Evolutionary conservation across 2,113 vertebrate genomes (phyloP), one percentile per base, ranked within the genome.

Genomic region (Ceuthmochares aereus): DNA sequence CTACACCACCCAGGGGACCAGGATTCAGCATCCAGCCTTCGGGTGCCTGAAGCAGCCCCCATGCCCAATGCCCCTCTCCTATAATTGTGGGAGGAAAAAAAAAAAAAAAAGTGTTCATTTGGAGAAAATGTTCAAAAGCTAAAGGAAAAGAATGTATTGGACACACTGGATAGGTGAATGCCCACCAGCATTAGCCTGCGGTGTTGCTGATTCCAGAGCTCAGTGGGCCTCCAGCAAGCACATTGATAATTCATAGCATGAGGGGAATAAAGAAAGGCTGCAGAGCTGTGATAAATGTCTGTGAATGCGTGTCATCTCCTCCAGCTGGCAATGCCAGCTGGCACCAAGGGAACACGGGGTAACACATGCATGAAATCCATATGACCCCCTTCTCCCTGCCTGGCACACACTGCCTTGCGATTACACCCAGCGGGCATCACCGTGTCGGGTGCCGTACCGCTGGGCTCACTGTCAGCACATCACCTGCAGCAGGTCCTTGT

Each of bases 1-100:
- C 49, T 23, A 34, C 36, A 22, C n/a, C 23, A 13, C 6, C 8
- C 8, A 1, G 0, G 11, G 34, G 9, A 40, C 10, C 2, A 3
- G 47, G 34, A 45, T 29, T 30, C 4, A 3, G 6, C 8, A 1
- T 23, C 27, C 7, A 3, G 6, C 30, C 18, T 11, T 3, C 0
- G 7, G 3, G 7, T 37, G 32, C 22, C 34, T n/a, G 37, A 47
- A 66, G 73, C 70, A 62, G 17, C 17, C 12, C 13, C 17, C 1
- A 0, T 30, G 42, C 17, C 15, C 1, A 0, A 5, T 34, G 52
- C 29, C 13, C 25, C 25, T 21, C 22, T 11, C 27, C 10, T 5
- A 1, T 29, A 40, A 32, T 2, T 12, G 3, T 0, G 14, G 11
- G 6, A 19, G 5, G 6, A 7, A 14, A 20, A 13, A 47, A 20